Conservation (phyloP, 2,888 invertebrate genomes). For the Campoletis raptor region DNA sequence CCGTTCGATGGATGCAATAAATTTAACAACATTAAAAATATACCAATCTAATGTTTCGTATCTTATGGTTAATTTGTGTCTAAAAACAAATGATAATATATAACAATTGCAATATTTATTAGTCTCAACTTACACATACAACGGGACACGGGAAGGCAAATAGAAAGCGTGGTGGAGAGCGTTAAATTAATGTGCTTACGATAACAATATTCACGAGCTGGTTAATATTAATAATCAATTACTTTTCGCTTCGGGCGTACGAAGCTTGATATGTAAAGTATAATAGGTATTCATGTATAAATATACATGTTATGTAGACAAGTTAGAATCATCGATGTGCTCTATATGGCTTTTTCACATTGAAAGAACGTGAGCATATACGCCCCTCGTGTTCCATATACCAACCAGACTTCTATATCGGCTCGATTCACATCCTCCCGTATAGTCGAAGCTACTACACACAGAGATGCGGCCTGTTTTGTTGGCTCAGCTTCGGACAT, state of each 20-base stretch:
- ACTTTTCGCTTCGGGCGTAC: neutral
- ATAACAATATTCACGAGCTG: neutral
- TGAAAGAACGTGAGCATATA: constrained; percentile 48
- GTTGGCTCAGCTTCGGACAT: constrained; percentile 41
- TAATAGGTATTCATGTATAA: constrained; percentile 8
- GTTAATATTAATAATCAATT: constrained; percentile 63
- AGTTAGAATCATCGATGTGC: constrained; percentile 10
- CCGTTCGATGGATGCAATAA: neutral
- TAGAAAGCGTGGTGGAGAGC: neutral
- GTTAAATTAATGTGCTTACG: neutral
- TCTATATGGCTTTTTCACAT: constrained; percentile 7
- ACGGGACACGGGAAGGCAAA: neutral
- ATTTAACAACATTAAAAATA: neutral
- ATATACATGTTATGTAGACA: neutral
- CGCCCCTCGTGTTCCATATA: constrained; percentile 15
- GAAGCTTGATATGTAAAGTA: constrained; percentile 11
- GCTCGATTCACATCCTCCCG: constrained; percentile 55
- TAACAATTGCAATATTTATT: neutral
- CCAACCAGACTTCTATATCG: constrained; percentile 38
- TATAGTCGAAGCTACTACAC: neutral
- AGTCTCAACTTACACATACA: neutral
- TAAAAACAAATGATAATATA: neutral
- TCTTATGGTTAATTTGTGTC: neutral
- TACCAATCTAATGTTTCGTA: neutral
- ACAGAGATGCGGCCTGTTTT: constrained; percentile 40